Evolutionary conservation across 2,113 vertebrate genomes (phyloP), one percentile per base, ranked within the genome.

Genomic region (Peromyscus polionotus): DNA sequence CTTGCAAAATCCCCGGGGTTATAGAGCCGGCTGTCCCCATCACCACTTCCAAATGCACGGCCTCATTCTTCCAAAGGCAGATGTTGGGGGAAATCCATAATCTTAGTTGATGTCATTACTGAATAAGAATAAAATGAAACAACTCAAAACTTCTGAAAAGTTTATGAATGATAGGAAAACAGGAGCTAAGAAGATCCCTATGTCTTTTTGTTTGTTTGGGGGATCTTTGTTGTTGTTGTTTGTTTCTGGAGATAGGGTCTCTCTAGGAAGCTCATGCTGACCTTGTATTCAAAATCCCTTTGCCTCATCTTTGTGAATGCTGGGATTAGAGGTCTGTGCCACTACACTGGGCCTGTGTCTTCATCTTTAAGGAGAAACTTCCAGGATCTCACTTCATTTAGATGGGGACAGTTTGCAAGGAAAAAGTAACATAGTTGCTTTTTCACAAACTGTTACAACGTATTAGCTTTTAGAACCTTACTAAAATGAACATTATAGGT

Each of bases 71-170:
- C 42, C 54, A 91, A 90, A 54, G 0, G 72, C 16, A 88, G n/a
- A 7, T 54, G 72, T 54, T 79, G 39, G 90, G 54, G 63, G 88
- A 86, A 93, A 91, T 61, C 24, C 61, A 91, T 45, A 90, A 61
- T 54, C 63, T 84, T 87, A 36, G 11, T 51, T 45, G 17, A 48
- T 91, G 42, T 95, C 81, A 67, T 88, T 70, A 88, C 33, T 67
- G 24, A 87, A 36, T 0, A 26, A 93, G 33, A 94, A 91, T 88
- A 67, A 88, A 92, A 90, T 79, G 28, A 93, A 93, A 61, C 57
- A 48, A 42, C 48, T 65, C 51, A 31, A 26, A 36, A 73, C 26
- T 36, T 59, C 76, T 51, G 45, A 65, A 92, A 51, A 89, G n/a
- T 11, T 81, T 19, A 80, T 54, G 68, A 90, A 83, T 28, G 7